Evolutionary conservation across 2,113 vertebrate genomes (phyloP).

Genomic region (Mola mola): DNA sequence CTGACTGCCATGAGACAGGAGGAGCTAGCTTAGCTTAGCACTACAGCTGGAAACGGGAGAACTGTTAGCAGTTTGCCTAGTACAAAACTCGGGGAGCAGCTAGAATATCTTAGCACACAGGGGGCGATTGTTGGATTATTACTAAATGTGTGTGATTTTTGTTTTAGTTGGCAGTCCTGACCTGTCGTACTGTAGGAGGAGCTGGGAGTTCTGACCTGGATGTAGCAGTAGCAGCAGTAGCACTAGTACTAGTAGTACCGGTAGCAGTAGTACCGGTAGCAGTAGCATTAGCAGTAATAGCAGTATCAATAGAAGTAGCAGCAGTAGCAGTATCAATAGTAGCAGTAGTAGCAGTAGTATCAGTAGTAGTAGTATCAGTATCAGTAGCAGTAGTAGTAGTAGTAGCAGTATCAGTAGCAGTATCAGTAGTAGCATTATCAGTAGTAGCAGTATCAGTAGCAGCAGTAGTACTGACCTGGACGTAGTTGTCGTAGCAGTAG

Average conservation of each 20-base stretch:
- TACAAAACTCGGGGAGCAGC: not conserved
- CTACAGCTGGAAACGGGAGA: not conserved
- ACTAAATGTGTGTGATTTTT: too few relatives aligned
- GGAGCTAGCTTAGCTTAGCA: constrained; percentile 27
- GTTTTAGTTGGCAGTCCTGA: not conserved
- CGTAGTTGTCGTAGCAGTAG: not conserved
- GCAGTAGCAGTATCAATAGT: not conserved
- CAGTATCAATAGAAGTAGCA: not conserved
- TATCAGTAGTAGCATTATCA: too few relatives aligned
- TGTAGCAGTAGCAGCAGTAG: not conserved
- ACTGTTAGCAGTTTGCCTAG: not conserved
- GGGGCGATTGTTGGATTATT: not conserved
- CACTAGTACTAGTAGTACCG: too few relatives aligned
- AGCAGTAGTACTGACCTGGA: too few relatives aligned
- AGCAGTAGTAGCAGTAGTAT: not conserved
- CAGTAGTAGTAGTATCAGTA: not conserved
- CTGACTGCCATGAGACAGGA: constrained; percentile 35
- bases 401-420: not conserved
- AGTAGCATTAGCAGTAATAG: not conserved
- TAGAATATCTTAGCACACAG: not conserved
- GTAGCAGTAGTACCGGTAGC: too few relatives aligned
- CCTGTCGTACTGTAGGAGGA: not conserved
- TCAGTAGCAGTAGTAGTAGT: not conserved
- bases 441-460: too few relatives aligned
- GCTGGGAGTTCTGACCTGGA: not conserved